Base-by-base conservation (phyloP, 2,888 invertebrate genomes). In the Pristionchus arcanus region DNA sequence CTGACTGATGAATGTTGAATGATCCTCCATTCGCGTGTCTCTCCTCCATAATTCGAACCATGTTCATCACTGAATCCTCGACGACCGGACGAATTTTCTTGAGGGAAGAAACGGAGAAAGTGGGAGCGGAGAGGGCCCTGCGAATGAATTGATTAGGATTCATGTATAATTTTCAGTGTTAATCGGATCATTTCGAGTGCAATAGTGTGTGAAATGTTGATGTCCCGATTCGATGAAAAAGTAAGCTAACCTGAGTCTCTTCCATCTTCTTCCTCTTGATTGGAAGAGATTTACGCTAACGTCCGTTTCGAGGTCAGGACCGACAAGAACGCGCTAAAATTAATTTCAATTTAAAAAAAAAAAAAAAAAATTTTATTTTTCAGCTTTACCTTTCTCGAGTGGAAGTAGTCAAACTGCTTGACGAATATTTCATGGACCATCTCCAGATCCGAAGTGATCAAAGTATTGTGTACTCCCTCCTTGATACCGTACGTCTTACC, bases 61-160 rank as follows among this genome's bases (percentile, higher is more conserved):
- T 84, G 21, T 88, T 83, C 5, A 91, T 16, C 5, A 89, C 91
- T 71, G 92, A 91, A 49, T 93, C 92, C 55, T 93, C 87, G 34
- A 88, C 74, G 87, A 88, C 34, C 0, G 87, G 87, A 19, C 53
- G 89, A 91, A 96, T 95, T 93, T 94, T 94, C 92, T 95, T 95
- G 93, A 96, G 95, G 93, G 96, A 96, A 31, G 94, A 91, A 21
- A 95, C 93, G 59, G 96, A 95, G 92, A 96, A 96, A 1, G 96
- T 95, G 1, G 96, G 96, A 63, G 95, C 95, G 28, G 96, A 94
- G 16, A 96, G 94, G 19, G 95, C 94, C 55, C 87, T 71, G 74
- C 15, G 74, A 59, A 2, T 13, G 9, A 5, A 15, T 21, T 25
- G 63, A n/a, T 21, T 63, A 63, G 63, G 25, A 63, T 19, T 63